These are phyloP conservation scores for Thripadectes ignobilis DNA, from an alignment of 2,797 vertebrate species.

Conservation along the genomic window DNA sequence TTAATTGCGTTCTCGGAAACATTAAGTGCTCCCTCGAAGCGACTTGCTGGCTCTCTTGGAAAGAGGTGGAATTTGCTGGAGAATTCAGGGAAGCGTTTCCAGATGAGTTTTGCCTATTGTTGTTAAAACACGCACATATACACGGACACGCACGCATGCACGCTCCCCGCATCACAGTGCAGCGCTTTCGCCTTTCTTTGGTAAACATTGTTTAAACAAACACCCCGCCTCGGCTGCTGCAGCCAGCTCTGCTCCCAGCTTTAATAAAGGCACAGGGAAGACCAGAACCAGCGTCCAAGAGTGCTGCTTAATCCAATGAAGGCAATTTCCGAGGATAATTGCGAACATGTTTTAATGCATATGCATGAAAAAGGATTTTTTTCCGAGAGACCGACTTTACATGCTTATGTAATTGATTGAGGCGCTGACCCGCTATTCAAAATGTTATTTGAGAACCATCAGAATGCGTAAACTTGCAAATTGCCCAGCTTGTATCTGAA, in stretches of 20 bases:
- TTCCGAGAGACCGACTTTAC: slow-evolving; percentile 90
- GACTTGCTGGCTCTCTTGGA: neutral
- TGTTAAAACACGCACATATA: neutral
- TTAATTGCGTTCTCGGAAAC: slow-evolving; percentile 46
- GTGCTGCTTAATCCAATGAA: slow-evolving; percentile 94
- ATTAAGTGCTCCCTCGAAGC: neutral
- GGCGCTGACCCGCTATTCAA: slow-evolving; percentile 99
- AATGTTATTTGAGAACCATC: slow-evolving; percentile 99
- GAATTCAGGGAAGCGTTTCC: neutral
- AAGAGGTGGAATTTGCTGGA: neutral
- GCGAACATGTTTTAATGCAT: slow-evolving; percentile 99
- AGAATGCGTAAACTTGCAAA: slow-evolving; percentile 99
- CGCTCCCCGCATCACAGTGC: neutral
- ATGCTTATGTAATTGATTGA: slow-evolving; percentile 99
- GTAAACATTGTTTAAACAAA: slow-evolving; percentile 78
- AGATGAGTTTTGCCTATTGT: slow-evolving; percentile 47
- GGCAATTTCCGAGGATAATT: slow-evolving; percentile 99
- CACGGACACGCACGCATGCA: neutral
- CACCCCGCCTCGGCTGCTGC: slow-evolving; percentile 59
- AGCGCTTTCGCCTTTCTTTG: slow-evolving; percentile 53
- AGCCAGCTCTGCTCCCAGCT: slow-evolving; percentile 72
- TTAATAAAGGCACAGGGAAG: slow-evolving; percentile 80
- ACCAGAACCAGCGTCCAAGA: slow-evolving; percentile 83
- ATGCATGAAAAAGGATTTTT: slow-evolving; percentile 98
- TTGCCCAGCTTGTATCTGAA: slow-evolving; percentile 99